Conservation (phyloP, 1,140 invertebrate genomes). For the Danaus plexippus region DNA sequence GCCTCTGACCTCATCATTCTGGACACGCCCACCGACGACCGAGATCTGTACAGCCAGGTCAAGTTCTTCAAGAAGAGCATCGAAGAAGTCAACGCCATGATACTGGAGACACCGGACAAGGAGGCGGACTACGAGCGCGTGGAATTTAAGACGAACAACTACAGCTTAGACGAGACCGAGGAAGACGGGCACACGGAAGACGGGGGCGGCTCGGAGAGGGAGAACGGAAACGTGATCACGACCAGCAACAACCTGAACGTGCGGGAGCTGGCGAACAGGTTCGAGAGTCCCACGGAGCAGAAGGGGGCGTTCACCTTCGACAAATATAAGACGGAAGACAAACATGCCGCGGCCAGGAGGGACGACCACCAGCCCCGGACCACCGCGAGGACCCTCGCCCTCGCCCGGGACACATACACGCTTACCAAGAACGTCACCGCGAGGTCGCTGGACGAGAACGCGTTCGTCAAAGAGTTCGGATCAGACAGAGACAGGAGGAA, state of each 20-base stretch:
- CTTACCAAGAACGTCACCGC: constrained; percentile 77
- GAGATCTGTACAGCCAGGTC: constrained; percentile 81
- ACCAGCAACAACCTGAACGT: constrained; percentile 63
- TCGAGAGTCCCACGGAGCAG: constrained; percentile 73
- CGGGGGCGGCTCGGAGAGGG: constrained; percentile 26
- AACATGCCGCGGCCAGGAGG: constrained; percentile 47
- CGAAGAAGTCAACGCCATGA: constrained; percentile 81
- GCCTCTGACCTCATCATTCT: constrained; percentile 59
- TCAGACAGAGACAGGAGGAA: constrained; percentile 60
- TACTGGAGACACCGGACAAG: constrained; percentile 61
- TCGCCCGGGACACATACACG: constrained; percentile 37
- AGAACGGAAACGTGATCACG: constrained; percentile 52
- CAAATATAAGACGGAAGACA: constrained; percentile 56
- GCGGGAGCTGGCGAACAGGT: constrained; percentile 72
- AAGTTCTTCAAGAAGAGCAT: constrained; percentile 81
- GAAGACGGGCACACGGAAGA: constrained; percentile 32
- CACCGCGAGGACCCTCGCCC: no score
- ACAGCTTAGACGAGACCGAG: no score
- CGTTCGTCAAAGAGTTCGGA: constrained; percentile 77
- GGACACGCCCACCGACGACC: constrained; percentile 56
- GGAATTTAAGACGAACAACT: constrained; percentile 63
- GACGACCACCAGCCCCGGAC: constrained; percentile 19
- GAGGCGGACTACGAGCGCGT: constrained; percentile 56
- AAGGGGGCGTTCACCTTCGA: constrained; percentile 62
- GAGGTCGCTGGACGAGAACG: constrained; percentile 80